These are phyloP conservation scores for Benitochromis conjunctus DNA, from an alignment of 2,113 vertebrate species.

Conservation along the genomic window DNA sequence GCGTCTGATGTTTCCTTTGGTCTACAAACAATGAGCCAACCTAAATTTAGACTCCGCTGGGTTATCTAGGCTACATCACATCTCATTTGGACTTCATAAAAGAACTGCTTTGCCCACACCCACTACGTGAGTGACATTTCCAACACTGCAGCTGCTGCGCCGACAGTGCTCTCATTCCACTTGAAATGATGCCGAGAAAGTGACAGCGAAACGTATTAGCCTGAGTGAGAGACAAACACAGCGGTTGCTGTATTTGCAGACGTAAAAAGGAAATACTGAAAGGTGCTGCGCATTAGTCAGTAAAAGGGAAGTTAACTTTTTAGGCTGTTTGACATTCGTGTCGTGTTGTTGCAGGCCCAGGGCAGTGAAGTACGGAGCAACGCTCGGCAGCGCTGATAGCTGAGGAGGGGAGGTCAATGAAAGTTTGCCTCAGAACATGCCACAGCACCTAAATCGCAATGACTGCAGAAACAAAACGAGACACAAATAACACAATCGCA, in stretches of 20 bases:
- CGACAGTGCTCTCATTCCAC: conserved; percentile 9
- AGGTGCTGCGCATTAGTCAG: background rate
- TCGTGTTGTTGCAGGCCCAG: conserved; percentile 56
- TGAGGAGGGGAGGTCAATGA: conserved; percentile 23
- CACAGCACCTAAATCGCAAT: background rate
- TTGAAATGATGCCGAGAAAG: conserved; percentile 20
- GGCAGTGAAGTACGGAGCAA: conserved; percentile 27
- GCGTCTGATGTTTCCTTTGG: background rate
- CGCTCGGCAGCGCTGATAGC: conserved; percentile 22
- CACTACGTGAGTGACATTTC: conserved; percentile 28
- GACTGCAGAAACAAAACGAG: background rate
- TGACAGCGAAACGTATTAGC: background rate
- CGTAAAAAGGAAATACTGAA: background rate
- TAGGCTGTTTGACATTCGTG: conserved; percentile 51
- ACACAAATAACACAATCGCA: background rate
- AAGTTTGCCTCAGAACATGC: conserved; percentile 41
- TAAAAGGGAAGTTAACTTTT: conserved; percentile 1
- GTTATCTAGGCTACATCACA: conserved; percentile 41
- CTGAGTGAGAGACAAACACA: background rate
- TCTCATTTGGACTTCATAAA: conserved; percentile 20
- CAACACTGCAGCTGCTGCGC: conserved; percentile 5
- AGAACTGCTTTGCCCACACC: background rate
- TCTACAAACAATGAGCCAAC: conserved; percentile 17
- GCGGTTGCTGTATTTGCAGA: background rate
- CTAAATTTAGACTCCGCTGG: conserved; percentile 37